A percentile compares a stretch with the other conserved stretches of the same genome.
phyloP scores from a whole-genome alignment of 2,797 vertebrate genomes.

The Oreochromis grahami region DNA sequence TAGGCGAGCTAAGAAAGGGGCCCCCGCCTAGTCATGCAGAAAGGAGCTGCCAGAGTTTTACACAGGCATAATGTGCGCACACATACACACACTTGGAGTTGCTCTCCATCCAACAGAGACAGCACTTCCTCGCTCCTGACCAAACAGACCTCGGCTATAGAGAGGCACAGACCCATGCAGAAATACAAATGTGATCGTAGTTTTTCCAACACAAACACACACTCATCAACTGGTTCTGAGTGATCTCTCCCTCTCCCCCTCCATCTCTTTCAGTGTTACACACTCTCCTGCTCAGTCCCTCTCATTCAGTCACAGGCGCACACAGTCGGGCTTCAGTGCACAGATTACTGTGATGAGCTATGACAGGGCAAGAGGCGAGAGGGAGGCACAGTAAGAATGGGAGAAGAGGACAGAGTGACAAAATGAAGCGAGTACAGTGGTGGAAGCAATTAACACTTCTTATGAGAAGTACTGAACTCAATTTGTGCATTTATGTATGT shows the following conservation, averaged over 20 bases:
- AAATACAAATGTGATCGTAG: conserved; percentile 51
- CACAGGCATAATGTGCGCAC: neutral
- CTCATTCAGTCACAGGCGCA: conserved; percentile 49
- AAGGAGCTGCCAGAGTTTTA: conserved; percentile 58
- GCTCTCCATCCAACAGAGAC: conserved; percentile 27
- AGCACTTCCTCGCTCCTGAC: conserved; percentile 33
- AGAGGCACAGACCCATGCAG: conserved; percentile 53
- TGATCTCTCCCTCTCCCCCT: conserved; percentile 2
- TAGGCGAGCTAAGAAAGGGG: conserved; percentile 70
- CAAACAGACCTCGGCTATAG: conserved; percentile 36
- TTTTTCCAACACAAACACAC: conserved; percentile 67
- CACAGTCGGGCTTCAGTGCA: conserved; percentile 52
- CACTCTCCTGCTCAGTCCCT: conserved; percentile 14
- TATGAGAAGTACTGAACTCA: neutral
- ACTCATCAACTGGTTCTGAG: conserved; percentile 55
- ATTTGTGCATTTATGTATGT: neutral
- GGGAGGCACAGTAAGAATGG: conserved; percentile 25
- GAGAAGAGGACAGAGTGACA: conserved; percentile 18
- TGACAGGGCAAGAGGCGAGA: conserved; percentile 64
- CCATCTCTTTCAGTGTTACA: neutral
- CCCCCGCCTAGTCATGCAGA: conserved; percentile 80
- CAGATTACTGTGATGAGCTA: conserved; percentile 62
- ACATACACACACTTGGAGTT: neutral
- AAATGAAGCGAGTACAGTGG: conserved; percentile 39
- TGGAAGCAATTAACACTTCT: conserved; percentile 55